A percentile compares a stretch with the other conserved stretches of the same genome.
These are phyloP conservation scores for Coracopsis vasa DNA, from an alignment of 2,113 vertebrate species.

Conservation along the genomic window DNA sequence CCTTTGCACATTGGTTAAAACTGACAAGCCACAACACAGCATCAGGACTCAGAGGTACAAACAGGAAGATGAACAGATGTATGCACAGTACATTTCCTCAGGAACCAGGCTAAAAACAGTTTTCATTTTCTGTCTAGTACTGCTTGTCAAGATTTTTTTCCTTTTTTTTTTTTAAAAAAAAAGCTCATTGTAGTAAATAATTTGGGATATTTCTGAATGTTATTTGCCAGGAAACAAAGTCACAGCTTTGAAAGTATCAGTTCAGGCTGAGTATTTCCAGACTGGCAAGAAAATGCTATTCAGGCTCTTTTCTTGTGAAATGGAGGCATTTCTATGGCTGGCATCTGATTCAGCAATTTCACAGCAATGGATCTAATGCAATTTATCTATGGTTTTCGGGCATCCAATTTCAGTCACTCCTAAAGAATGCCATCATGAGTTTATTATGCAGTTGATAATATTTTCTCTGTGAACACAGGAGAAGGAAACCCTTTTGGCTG, in stretches of 20 bases:
- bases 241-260: background rate
- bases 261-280: background rate
- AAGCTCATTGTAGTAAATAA: background rate
- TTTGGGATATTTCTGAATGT: background rate
- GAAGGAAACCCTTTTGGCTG: background rate
- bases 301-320: background rate
- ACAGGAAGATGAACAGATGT: background rate
- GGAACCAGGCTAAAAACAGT: background rate
- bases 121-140: background rate
- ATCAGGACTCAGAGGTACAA: background rate
- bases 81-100: background rate
- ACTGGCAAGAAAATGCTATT: background rate
- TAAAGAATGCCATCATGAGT: background rate
- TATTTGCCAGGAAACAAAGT: background rate
- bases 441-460: background rate
- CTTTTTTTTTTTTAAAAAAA: background rate
- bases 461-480: background rate
- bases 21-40: background rate
- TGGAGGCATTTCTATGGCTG: background rate
- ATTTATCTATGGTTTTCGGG: background rate
- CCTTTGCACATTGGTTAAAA: background rate
- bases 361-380: background rate
- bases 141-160: background rate
- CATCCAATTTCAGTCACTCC: background rate
- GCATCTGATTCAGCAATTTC: constrained; percentile 25